Conservation (phyloP, 2,888 invertebrate genomes). For the Epirrita christyi region DNA sequence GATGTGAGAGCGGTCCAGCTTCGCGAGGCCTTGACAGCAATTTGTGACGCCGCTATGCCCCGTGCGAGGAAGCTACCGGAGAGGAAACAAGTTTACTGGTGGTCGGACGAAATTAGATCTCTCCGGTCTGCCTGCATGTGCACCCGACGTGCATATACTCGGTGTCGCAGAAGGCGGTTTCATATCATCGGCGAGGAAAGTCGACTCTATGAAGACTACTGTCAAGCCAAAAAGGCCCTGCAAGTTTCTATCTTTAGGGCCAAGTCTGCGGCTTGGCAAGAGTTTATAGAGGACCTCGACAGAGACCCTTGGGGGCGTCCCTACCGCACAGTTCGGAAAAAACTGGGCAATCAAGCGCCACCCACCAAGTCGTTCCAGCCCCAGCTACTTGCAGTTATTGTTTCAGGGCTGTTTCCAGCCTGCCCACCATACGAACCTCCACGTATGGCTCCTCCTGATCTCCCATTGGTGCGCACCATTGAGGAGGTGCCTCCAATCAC, state of each 20-base stretch:
- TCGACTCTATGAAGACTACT: too few species aligned
- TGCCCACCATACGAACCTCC: background rate
- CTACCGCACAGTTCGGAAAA: background rate
- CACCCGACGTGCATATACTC: too few species aligned
- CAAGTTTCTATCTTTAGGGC: background rate
- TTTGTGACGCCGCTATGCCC: background rate
- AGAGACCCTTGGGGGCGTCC: background rate
- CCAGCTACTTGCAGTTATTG: background rate
- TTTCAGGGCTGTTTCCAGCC: background rate
- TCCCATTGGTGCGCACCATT: too few species aligned
- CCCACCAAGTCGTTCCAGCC: background rate
- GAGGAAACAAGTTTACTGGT: too few species aligned
- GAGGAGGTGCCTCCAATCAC: background rate
- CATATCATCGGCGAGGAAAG: too few species aligned
- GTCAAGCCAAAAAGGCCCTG: background rate
- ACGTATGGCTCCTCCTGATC: background rate
- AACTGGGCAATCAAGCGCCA: background rate
- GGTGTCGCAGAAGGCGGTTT: too few species aligned
- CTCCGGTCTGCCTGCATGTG: too few species aligned
- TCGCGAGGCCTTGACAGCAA: too few species aligned
- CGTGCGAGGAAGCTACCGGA: background rate
- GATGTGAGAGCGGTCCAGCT: background rate
- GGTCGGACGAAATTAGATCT: too few species aligned
- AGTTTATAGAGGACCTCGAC: background rate
- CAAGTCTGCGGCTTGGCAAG: background rate